A percentile compares a stretch with the other conserved stretches of the same genome.
Conservation (phyloP, 64 coral and sea anemone genomes). For the Pocillopora verrucosa region DNA sequence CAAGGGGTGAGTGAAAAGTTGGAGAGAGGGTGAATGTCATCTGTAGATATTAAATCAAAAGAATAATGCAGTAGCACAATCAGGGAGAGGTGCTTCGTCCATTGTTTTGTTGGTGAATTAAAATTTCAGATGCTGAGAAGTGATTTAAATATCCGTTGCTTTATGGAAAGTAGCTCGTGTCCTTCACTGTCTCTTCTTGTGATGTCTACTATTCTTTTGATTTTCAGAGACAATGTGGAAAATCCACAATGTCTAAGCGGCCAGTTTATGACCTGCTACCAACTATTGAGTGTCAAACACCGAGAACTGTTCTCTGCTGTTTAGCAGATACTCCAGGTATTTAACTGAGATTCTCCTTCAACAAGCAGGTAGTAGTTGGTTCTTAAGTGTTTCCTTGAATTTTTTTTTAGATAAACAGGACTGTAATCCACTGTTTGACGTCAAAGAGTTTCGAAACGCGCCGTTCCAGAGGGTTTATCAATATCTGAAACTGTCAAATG, state of each 20-base stretch:
- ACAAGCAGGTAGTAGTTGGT: neutral
- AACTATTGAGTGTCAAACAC: slow-evolving; percentile 52
- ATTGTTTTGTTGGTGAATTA: no score
- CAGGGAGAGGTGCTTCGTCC: neutral
- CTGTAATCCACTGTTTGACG: slow-evolving; percentile 61
- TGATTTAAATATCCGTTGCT: no score
- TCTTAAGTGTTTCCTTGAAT: neutral
- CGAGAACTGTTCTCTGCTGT: slow-evolving; percentile 4
- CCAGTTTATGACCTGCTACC: slow-evolving; percentile 49
- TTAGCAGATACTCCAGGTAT: slow-evolving; percentile 26
- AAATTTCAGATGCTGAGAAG: no score
- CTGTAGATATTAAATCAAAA: no score
- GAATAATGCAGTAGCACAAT: neutral
- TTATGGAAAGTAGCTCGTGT: no score
- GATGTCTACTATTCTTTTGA: neutral
- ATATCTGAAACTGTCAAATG: slow-evolving; percentile 50
- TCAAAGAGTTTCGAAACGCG: slow-evolving; percentile 53
- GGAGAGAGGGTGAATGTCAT: neutral
- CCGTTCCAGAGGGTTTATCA: slow-evolving; percentile 74
- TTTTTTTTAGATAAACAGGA: neutral
- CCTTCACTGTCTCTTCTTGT: no score
- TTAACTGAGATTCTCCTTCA: neutral
- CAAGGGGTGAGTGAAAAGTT: neutral
- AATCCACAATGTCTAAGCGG: slow-evolving; percentile 1
- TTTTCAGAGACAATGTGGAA: neutral